phyloP scores from a whole-genome alignment of 2,113 vertebrate species.

The Hemicordylus capensis region DNA sequence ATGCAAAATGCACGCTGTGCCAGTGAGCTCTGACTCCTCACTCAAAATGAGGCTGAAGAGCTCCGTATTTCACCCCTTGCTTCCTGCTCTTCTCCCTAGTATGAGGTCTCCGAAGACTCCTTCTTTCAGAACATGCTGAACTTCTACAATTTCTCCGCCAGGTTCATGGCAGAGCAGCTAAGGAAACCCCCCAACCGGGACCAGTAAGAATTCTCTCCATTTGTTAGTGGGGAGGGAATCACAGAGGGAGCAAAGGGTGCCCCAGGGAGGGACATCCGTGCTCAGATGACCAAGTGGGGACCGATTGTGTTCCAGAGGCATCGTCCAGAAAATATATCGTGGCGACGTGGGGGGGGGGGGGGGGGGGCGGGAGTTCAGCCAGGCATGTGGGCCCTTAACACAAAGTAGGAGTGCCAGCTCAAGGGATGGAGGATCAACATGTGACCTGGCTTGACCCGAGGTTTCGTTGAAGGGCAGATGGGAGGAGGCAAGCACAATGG shows the following conservation, averaged over 20 bases:
- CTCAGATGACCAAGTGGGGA: no score
- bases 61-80: background rate
- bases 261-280: background rate
- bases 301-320: background rate
- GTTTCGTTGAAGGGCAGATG: background rate
- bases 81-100: constrained; percentile 73
- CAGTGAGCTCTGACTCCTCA: background rate
- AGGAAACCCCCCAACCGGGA: constrained; percentile 94
- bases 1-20: no score
- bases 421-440: no score
- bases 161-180: constrained; percentile 97
- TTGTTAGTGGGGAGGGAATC: background rate
- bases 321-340: background rate
- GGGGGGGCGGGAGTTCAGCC: no score
- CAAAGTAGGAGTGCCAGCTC: background rate
- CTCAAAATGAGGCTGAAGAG: background rate
- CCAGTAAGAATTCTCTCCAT: constrained; percentile 81
- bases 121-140: constrained; percentile 99
- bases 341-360: background rate
- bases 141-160: constrained; percentile 97
- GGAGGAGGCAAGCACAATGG: background rate
- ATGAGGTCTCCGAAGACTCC: constrained; percentile 94
- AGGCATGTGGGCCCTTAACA: background rate
- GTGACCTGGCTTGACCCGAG: background rate
- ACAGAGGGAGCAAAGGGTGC: no score